A percentile compares a stretch with the other conserved stretches of the same genome.
phyloP scores from a whole-genome alignment of 2,113 vertebrate species.

The Paramisgurnus dabryanus region DNA sequence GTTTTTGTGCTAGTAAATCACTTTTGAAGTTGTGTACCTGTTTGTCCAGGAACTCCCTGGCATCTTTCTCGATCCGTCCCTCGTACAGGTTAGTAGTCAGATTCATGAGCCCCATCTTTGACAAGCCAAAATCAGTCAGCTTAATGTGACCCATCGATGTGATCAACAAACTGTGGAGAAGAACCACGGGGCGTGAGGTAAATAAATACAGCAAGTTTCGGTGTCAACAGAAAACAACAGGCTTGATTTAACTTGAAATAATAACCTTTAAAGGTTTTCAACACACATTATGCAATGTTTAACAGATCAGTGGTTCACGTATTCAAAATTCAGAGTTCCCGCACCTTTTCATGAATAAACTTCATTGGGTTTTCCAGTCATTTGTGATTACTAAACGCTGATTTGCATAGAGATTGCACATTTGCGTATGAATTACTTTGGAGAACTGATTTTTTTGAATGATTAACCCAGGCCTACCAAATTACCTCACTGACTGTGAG shows the following conservation, averaged over 20 bases:
- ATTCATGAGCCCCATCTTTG: slow-evolving; percentile 96
- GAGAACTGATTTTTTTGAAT: too few species aligned
- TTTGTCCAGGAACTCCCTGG: slow-evolving; percentile 93
- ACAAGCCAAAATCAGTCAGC: slow-evolving; percentile 92
- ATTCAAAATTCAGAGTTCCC: not conserved
- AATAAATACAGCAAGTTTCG: not conserved
- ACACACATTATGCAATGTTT: not conserved
- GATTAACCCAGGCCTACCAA: not conserved
- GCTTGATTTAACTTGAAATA: not conserved
- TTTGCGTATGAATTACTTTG: too few species aligned
- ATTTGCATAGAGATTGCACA: too few species aligned
- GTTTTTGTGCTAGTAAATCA: not conserved
- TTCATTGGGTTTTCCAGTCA: not conserved
- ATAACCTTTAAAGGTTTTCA: too few species aligned
- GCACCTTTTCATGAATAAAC: not conserved
- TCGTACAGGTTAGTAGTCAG: slow-evolving; percentile 95
- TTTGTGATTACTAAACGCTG: not conserved
- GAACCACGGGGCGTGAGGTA: not conserved
- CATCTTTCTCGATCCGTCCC: slow-evolving; percentile 93
- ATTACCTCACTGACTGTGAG: too few species aligned
- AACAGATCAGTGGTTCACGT: not conserved
- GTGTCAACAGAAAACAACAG: not conserved
- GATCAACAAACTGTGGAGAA: slow-evolving; percentile 83
- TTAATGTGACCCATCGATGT: slow-evolving; percentile 97
- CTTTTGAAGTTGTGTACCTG: slow-evolving; percentile 74